Percentiles rank a stretch among this genome's conserved stretches.
phyloP scores from a whole-genome alignment of 2,888 invertebrate species.

The Marronus borbonicus region DNA sequence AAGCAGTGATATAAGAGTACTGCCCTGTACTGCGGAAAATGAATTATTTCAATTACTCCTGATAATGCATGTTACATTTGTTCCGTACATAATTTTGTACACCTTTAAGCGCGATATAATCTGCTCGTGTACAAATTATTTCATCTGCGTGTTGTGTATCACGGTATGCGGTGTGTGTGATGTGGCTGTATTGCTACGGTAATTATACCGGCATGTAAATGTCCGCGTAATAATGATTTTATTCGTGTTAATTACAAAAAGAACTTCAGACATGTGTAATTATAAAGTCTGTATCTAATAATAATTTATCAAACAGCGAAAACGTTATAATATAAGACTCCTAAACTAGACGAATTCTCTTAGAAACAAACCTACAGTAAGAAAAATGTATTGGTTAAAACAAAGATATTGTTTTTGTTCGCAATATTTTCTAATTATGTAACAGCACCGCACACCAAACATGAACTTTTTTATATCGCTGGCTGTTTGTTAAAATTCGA shows the following conservation, averaged over 20 bases:
- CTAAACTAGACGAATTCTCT: no score
- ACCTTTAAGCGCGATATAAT: slow-evolving; percentile 58
- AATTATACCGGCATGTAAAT: neutral
- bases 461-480: no score
- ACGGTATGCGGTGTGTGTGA: neutral
- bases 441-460: no score
- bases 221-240: neutral
- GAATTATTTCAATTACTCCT: slow-evolving; percentile 35
- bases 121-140: slow-evolving; percentile 34
- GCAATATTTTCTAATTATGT: no score
- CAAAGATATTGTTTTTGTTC: no score
- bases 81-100: slow-evolving; percentile 60
- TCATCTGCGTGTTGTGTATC: slow-evolving; percentile 35
- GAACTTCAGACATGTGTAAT: neutral
- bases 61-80: slow-evolving; percentile 60
- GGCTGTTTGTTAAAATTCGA: no score
- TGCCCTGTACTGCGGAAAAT: slow-evolving; percentile 23
- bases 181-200: neutral
- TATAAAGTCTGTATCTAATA: neutral
- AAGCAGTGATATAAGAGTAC: neutral
- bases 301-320: no score
- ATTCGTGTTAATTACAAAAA: slow-evolving; percentile 2
- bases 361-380: no score
- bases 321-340: no score
- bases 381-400: no score